A percentile compares a stretch with the other conserved stretches of the same genome.
These are phyloP conservation scores for Oxyura jamaicensis DNA, from an alignment of 2,113 vertebrate species.

Conservation along the genomic window DNA sequence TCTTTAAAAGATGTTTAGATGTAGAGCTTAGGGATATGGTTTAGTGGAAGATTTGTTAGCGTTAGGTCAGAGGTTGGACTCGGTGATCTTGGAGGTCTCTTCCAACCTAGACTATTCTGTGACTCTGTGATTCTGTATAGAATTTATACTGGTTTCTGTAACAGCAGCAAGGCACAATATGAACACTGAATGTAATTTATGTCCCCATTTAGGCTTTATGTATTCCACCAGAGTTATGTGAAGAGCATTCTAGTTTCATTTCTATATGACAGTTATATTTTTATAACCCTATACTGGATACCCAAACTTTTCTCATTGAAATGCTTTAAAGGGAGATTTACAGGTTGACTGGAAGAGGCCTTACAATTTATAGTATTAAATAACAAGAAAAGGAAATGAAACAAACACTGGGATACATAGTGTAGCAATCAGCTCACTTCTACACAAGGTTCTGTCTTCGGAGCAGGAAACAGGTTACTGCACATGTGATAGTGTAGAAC, in stretches of 20 bases:
- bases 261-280: slow-evolving; percentile 22
- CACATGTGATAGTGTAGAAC: not conserved
- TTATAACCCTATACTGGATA: slow-evolving; percentile 3
- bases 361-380: slow-evolving; percentile 16
- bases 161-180: slow-evolving; percentile 39
- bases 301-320: not conserved
- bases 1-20: too few species aligned
- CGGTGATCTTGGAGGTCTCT: too few species aligned
- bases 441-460: not conserved
- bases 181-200: slow-evolving; percentile 54
- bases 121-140: too few species aligned
- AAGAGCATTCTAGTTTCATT: slow-evolving; percentile 37
- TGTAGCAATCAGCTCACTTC: not conserved
- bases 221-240: slow-evolving; percentile 41
- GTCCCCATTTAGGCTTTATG: slow-evolving; percentile 32
- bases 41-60: too few species aligned
- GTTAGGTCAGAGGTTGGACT: too few species aligned
- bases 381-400: slow-evolving; percentile 24
- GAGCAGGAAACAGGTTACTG: not conserved
- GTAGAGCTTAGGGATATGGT: too few species aligned
- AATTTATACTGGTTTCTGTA: slow-evolving; percentile 66
- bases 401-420: not conserved
- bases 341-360: not conserved
- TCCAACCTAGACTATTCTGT: too few species aligned
- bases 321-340: slow-evolving; percentile 31